These are phyloP conservation scores for Tauraco hartlaubi DNA, from an alignment of 2,797 vertebrate species.

Conservation along the genomic window DNA sequence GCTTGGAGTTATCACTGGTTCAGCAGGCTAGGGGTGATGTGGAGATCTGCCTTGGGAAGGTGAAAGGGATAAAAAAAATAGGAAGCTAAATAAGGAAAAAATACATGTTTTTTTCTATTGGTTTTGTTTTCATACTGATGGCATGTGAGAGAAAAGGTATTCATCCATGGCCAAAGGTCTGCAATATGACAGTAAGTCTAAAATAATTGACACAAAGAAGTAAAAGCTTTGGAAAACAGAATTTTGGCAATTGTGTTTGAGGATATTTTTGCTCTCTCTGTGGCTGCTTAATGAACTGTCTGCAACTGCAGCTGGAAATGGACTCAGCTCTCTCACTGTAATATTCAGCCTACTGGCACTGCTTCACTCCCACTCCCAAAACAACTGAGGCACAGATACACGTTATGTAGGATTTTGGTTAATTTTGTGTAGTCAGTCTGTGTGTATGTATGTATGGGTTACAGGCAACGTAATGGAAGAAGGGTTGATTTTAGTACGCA, in stretches of 20 bases:
- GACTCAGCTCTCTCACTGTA: background rate
- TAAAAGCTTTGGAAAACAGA: background rate
- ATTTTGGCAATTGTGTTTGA: background rate
- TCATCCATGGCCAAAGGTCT: background rate
- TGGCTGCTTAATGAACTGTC: background rate
- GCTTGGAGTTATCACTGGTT: background rate
- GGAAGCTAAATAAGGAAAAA: background rate
- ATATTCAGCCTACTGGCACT: background rate
- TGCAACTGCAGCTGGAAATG: background rate
- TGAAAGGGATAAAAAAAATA: background rate
- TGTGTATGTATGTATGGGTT: background rate
- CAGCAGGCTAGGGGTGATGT: background rate
- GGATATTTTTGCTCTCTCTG: background rate
- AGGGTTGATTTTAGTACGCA: background rate
- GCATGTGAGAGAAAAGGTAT: background rate
- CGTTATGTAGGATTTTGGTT: background rate
- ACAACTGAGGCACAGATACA: background rate
- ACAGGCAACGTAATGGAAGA: background rate
- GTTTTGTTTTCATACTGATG: background rate
- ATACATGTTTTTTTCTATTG: background rate
- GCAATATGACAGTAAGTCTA: background rate
- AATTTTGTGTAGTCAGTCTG: background rate
- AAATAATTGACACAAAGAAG: background rate
- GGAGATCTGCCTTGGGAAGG: background rate
- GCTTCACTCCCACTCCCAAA: background rate